Evolutionary conservation across 1,140 invertebrate genomes (phyloP).

Genomic region (Parapsyche elsis): DNA sequence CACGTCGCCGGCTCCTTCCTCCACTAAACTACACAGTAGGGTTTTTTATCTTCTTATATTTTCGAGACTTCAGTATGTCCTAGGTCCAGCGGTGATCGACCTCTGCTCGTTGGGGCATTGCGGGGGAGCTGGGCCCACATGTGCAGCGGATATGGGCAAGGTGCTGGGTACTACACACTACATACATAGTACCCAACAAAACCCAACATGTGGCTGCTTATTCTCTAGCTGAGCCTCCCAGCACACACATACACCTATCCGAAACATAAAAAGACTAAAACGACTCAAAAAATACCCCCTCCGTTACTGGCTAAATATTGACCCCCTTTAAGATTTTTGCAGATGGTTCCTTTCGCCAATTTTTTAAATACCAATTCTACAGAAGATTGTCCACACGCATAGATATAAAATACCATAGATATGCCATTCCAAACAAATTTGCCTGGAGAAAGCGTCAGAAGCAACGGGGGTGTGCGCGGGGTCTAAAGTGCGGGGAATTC

Average conservation of each 20-base stretch:
- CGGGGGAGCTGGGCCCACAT: constrained; percentile 20
- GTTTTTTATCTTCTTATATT: too few species aligned
- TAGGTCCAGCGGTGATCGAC: neutral
- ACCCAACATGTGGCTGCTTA: constrained; percentile 16
- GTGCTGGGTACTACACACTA: constrained; percentile 5
- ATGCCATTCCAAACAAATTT: too few species aligned
- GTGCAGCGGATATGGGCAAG: constrained; percentile 28
- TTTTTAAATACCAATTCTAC: too few species aligned
- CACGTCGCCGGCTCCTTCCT: too few species aligned
- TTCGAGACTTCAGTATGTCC: neutral
- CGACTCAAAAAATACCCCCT: neutral
- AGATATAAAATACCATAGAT: too few species aligned
- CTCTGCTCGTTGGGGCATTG: neutral
- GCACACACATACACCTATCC: neutral
- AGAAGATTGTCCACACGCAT: too few species aligned
- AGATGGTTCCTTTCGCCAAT: too few species aligned
- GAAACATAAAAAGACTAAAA: neutral
- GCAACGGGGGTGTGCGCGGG: too few species aligned
- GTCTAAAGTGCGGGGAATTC: too few species aligned
- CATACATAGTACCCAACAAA: neutral
- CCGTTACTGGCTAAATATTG: neutral
- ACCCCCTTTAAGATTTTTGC: too few species aligned
- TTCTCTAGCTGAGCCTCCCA: constrained; percentile 1
- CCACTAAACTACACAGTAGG: too few species aligned
- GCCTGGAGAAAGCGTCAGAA: too few species aligned